Base-by-base conservation (phyloP, 2,888 invertebrate genomes). In the Peribatodes rhomboidaria region DNA sequence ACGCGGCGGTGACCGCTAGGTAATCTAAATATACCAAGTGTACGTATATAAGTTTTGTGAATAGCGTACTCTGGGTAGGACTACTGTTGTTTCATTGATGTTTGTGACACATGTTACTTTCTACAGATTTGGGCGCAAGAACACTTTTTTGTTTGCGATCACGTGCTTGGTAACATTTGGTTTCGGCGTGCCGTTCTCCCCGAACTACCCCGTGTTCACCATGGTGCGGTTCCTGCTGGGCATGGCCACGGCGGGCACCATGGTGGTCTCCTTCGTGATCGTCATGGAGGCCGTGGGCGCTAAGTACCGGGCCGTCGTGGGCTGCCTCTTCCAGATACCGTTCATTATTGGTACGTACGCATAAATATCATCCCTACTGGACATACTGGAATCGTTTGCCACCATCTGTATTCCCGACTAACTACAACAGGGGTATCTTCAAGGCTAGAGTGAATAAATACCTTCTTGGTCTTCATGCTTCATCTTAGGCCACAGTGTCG, bases 181-280 rank as follows among this genome's bases (percentile, higher is more conserved):
- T 1, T 93, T 96, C 18, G 93, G 90, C 1, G 94, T 96, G 27
- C 96, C 97, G 0, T 93, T 96, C 73, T 94, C 96, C 0, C 95
- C 96, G 0, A 95, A 94, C 77, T 93, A 89, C 76, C 79, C 69
- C 18, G 71, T 82, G 6, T 96, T 97, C 82, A 94, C 96, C 2
- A 44, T 94, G 0, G 88, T 96, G 41, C 89, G 97, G 68, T 96
- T 97, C 81, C 80, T 96, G 50, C 94, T 95, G 14, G 97, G 96
- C 0, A 79, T 96, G 60, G 96, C 96, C n/a, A 96, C 96, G 0
- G 96, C 97, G 8, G 97, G 97, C 33, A 96, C 96, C 8, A 97
- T 97, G 96, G 95, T 97, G 46, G 95, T 96, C 49, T 95, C 95
- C 70, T 96, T 96, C 74, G 96, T 96, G 0, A 89, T 96, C 18